Evolutionary conservation across 2,113 vertebrate species (phyloP).

Genomic region (Recurvirostra avosetta): DNA sequence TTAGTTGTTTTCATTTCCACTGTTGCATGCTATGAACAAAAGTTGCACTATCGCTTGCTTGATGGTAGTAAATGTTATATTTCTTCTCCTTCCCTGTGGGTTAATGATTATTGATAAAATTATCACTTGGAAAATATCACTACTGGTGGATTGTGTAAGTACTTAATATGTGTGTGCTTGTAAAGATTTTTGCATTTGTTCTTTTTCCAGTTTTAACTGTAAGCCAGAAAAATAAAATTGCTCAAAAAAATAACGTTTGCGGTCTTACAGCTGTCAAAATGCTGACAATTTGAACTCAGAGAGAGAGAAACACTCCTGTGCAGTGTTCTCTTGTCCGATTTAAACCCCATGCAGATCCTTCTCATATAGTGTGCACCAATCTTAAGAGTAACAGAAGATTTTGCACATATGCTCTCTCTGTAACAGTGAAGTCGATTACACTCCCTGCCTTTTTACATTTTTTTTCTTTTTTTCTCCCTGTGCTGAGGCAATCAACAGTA

Average conservation of each 20-base stretch:
- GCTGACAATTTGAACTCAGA: not conserved
- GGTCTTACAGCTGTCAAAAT: not conserved
- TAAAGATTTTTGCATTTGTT: not conserved
- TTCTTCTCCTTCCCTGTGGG: not conserved
- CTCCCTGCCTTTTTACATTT: not conserved
- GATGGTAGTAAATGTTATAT: not conserved
- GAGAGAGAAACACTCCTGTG: not conserved
- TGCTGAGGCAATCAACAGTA: not conserved
- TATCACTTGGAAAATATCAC: not conserved
- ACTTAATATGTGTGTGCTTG: not conserved
- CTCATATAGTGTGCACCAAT: not conserved
- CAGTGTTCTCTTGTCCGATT: not conserved
- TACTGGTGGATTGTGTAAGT: not conserved
- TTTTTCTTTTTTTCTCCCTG: not conserved
- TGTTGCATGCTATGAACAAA: not conserved
- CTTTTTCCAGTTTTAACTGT: not conserved
- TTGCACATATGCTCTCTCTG: not conserved
- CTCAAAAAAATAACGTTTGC: not conserved
- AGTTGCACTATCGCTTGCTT: not conserved
- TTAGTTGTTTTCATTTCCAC: not conserved
- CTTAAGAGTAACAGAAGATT: not conserved
- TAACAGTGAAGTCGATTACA: not conserved
- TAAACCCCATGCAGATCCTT: not conserved
- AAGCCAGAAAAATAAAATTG: not conserved
- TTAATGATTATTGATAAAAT: conserved; percentile 45